Conservation (phyloP, 1,140 invertebrate genomes). For the Mesaphorura yosii region DNA sequence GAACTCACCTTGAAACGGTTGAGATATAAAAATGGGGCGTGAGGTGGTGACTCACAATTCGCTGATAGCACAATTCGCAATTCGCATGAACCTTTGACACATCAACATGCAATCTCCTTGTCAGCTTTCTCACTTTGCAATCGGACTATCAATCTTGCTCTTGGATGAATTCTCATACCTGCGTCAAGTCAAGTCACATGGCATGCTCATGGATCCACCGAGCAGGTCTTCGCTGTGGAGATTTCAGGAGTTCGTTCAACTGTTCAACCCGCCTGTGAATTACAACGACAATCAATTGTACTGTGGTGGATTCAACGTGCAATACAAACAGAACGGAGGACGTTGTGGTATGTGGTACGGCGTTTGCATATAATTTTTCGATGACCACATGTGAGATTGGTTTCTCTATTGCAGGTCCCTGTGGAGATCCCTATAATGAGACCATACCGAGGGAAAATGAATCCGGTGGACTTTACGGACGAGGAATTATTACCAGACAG, state of each 20-base stretch:
- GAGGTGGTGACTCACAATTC: too few relatives aligned
- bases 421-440: slow-evolving; percentile 32
- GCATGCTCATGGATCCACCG: slow-evolving; percentile 54
- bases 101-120: too few relatives aligned
- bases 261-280: slow-evolving; percentile 57
- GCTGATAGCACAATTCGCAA: too few relatives aligned
- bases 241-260: slow-evolving; percentile 39
- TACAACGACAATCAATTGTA: slow-evolving; percentile 46
- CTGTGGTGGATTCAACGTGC: background rate
- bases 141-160: background rate
- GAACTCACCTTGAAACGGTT: too few relatives aligned
- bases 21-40: too few relatives aligned
- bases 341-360: background rate
- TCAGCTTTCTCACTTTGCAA: too few relatives aligned
- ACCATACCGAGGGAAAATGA: slow-evolving; percentile 10
- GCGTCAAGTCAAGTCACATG: slow-evolving; percentile 39
- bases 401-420: slow-evolving; percentile 18
- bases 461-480: slow-evolving; percentile 11
- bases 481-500: slow-evolving; percentile 4
- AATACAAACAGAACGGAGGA: background rate
- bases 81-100: too few relatives aligned
- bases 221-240: slow-evolving; percentile 56
- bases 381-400: background rate
- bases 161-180: background rate
- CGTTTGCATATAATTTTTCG: background rate